These are phyloP conservation scores for Coracias cyanogaster DNA, from an alignment of 2,797 vertebrate species.

Conservation along the genomic window DNA sequence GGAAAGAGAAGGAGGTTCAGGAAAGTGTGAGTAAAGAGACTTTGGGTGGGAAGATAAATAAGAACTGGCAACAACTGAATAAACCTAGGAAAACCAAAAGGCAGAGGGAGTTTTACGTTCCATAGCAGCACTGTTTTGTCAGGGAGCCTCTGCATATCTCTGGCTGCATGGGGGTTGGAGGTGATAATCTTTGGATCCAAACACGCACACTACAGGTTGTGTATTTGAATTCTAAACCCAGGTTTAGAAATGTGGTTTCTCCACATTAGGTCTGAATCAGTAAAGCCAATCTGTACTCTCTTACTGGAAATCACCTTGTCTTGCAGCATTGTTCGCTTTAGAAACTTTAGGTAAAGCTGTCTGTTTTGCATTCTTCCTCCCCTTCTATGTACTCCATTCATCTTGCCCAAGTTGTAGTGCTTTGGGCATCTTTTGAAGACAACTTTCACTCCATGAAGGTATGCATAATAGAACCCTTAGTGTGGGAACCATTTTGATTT, in stretches of 20 bases:
- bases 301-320: neutral
- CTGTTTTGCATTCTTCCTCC: neutral
- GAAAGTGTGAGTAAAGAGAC: neutral
- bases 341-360: neutral
- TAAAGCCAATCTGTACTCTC: neutral
- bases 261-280: neutral
- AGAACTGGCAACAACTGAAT: neutral
- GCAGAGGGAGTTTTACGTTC: neutral
- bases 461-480: neutral
- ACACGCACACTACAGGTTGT: neutral
- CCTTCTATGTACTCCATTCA: accelerated
- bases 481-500: neutral
- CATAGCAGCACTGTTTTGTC: accelerated
- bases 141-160: neutral
- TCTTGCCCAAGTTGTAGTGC: neutral
- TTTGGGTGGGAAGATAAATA: neutral
- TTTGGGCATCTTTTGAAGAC: neutral
- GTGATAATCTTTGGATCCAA: neutral
- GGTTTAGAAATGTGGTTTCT: neutral
- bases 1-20: neutral
- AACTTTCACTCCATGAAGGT: neutral
- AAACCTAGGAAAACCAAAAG: neutral
- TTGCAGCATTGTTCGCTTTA: neutral
- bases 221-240: neutral
- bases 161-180: accelerated